phyloP scores from a whole-genome alignment of 2,888 invertebrate species.

The Oconnorella tubifera region DNA sequence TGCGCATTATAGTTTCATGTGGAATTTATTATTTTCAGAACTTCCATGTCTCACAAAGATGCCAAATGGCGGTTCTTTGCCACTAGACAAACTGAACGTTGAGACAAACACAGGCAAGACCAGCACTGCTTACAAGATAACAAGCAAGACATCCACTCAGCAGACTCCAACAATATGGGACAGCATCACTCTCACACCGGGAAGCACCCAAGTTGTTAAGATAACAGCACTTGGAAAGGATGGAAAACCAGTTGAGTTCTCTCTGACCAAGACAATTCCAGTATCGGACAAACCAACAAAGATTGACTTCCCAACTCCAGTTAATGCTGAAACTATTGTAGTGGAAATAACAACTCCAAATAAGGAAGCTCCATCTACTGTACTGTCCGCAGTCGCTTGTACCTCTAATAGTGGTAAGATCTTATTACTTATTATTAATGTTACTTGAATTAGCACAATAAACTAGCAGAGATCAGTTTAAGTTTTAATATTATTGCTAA shows the following conservation, averaged over 20 bases:
- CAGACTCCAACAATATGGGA: neutral
- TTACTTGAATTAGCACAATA: too few relatives aligned
- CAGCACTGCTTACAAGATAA: neutral
- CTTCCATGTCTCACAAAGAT: neutral
- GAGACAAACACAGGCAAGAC: neutral
- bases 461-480: too few relatives aligned
- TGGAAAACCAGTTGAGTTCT: neutral
- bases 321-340: neutral
- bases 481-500: too few relatives aligned
- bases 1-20: too few relatives aligned
- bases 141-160: neutral
- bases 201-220: neutral
- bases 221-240: neutral
- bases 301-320: neutral
- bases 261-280: neutral
- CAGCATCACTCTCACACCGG: neutral
- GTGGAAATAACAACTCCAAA: too few relatives aligned
- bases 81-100: neutral
- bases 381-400: too few relatives aligned
- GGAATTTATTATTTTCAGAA: too few relatives aligned
- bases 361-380: too few relatives aligned
- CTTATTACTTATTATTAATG: too few relatives aligned
- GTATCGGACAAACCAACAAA: neutral
- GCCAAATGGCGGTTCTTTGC: neutral
- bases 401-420: too few relatives aligned